Conservation (phyloP, 2,113 vertebrate species). For the Catharus bicknelli region DNA sequence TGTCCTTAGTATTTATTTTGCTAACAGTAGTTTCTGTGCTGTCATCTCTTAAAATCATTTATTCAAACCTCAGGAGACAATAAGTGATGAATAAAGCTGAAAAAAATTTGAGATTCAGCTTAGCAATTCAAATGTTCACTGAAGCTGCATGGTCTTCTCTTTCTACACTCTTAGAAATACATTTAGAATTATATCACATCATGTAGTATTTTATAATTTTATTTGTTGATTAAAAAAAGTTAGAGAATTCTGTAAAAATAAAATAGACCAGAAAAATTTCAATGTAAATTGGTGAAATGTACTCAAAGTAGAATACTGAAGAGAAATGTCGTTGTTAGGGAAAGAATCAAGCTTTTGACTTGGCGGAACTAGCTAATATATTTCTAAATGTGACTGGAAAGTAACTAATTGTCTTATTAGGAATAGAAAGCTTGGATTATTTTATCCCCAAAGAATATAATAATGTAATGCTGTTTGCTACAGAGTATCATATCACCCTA, state of each 20-base stretch:
- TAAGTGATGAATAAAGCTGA: neutral
- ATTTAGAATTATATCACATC: neutral
- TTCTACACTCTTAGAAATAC: neutral
- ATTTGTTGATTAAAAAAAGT: neutral
- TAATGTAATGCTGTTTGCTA: neutral
- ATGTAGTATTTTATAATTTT: neutral
- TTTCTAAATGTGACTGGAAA: neutral
- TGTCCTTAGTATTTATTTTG: neutral
- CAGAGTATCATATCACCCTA: neutral
- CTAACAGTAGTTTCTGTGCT: neutral
- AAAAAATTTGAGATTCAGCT: neutral
- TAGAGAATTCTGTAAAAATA: neutral
- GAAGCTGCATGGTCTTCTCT: neutral
- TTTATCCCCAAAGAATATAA: neutral
- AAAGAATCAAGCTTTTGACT: neutral
- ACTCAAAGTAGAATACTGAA: neutral
- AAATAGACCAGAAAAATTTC: neutral
- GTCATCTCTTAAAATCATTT: neutral
- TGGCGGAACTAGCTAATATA: neutral
- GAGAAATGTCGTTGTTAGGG: neutral
- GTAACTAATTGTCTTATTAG: neutral
- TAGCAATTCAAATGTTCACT: neutral
- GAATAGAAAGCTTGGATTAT: neutral
- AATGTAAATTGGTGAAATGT: neutral
- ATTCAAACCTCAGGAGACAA: neutral